Conservation (phyloP, 2,113 vertebrate species). For the Merops nubicus region DNA sequence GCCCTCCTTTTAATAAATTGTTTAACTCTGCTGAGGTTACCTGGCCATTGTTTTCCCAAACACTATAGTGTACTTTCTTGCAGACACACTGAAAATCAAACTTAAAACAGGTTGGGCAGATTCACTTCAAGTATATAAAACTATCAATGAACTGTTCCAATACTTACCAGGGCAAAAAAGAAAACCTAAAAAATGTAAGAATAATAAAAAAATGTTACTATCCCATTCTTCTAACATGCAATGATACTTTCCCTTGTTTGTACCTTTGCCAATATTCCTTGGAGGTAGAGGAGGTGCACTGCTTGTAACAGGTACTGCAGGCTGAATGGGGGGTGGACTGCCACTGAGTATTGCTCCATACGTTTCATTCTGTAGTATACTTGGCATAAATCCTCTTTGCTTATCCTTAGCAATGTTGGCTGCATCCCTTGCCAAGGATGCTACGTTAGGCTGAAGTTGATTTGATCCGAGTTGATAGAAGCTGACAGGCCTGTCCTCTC, state of each 20-base stretch:
- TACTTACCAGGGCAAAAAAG: neutral
- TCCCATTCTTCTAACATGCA: neutral
- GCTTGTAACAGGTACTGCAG: conserved; percentile 64
- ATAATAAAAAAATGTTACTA: neutral
- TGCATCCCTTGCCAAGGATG: conserved; percentile 81
- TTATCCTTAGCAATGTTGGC: conserved; percentile 87
- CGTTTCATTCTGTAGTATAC: conserved; percentile 94
- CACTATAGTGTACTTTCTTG: neutral
- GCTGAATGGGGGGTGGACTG: conserved; percentile 72
- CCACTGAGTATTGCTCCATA: conserved; percentile 90
- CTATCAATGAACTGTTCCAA: neutral
- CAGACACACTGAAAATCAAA: neutral
- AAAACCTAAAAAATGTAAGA: neutral
- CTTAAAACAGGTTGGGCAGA: neutral
- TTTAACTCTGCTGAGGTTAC: neutral
- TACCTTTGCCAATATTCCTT: conserved; percentile 92
- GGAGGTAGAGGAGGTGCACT: conserved; percentile 92
- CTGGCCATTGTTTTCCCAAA: neutral
- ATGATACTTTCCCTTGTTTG: neutral
- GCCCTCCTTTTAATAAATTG: neutral
- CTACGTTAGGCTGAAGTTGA: conserved; percentile 79
- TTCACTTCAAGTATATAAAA: neutral
- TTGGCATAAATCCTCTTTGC: conserved; percentile 87
- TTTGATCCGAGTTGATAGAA: conserved; percentile 89
- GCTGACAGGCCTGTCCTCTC: conserved; percentile 95